A percentile compares a stretch with the other conserved stretches of the same genome.
Evolutionary conservation across 2,797 vertebrate genomes (phyloP).

Genomic region (Erpetoichthys calabaricus): DNA sequence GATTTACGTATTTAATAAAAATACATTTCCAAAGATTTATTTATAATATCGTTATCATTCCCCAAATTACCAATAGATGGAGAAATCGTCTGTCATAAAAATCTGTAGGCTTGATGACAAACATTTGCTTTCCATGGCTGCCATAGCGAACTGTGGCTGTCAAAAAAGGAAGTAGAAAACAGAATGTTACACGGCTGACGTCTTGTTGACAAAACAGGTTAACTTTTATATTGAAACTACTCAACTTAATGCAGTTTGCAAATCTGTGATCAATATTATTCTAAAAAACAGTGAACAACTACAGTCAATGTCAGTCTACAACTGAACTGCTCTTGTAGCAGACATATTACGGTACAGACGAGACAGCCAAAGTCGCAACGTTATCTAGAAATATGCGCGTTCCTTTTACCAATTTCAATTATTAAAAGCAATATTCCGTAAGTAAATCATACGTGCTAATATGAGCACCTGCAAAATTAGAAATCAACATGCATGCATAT

Average conservation of each 20-base stretch:
- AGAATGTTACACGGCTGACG: background rate
- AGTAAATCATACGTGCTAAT: too few relatives aligned
- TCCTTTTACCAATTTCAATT: too few relatives aligned
- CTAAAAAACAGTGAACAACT: too few relatives aligned
- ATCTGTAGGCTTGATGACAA: constrained; percentile 59
- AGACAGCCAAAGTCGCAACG: too few relatives aligned
- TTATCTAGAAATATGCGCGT: too few relatives aligned
- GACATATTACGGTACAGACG: too few relatives aligned
- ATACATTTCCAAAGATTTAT: background rate
- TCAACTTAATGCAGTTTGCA: background rate
- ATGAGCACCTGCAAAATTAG: too few relatives aligned
- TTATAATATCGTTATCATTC: background rate
- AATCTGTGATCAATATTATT: too few relatives aligned
- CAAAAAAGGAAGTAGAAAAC: constrained; percentile 9
- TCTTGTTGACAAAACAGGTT: background rate
- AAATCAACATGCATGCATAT: too few relatives aligned
- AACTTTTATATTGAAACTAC: background rate
- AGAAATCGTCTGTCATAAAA: constrained; percentile 80
- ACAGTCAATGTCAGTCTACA: too few relatives aligned
- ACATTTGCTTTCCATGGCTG: constrained; percentile 70
- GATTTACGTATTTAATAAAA: background rate
- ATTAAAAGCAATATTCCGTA: too few relatives aligned
- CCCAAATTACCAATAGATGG: constrained; percentile 54
- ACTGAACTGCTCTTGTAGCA: too few relatives aligned
- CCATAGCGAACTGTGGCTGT: constrained; percentile 68